phyloP scores from a whole-genome alignment of 2,888 invertebrate species.

The Cremastobaeus sp. region DNA sequence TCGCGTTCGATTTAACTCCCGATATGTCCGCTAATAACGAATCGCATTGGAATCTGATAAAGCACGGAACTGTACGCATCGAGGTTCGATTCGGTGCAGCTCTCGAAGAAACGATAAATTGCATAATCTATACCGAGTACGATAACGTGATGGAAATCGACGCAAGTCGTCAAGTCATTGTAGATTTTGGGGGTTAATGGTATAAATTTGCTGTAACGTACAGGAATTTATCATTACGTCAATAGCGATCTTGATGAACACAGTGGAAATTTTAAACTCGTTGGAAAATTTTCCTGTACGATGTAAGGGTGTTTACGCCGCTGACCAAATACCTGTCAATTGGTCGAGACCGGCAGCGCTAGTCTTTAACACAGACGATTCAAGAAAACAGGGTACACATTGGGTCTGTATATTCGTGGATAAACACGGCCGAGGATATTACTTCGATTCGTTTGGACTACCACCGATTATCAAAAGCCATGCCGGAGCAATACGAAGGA shows the following conservation, averaged over 20 bases:
- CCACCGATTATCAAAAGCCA: neutral
- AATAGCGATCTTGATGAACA: conserved; percentile 12
- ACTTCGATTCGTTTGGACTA: neutral
- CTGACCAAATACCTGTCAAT: no score
- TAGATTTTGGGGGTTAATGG: no score
- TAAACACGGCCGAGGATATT: neutral
- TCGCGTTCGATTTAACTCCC: no score
- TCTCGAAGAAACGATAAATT: conserved; percentile 19
- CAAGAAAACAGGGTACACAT: neutral
- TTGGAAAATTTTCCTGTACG: conserved; percentile 1
- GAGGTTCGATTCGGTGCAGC: no score
- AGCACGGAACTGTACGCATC: no score
- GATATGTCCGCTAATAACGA: no score
- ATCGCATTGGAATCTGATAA: no score
- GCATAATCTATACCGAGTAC: conserved; percentile 65
- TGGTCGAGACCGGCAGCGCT: neutral
- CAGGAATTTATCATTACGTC: no score
- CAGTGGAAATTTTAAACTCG: neutral
- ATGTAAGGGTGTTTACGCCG: conserved; percentile 11
- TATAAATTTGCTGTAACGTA: no score
- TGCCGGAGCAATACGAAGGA: neutral
- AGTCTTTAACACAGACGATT: neutral
- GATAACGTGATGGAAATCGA: no score
- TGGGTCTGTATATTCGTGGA: conserved; percentile 1
- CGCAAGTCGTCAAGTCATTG: no score